A percentile compares a stretch with the other conserved stretches of the same genome.
phyloP scores from a whole-genome alignment of 2,888 invertebrate genomes.

The Agrochola litura region DNA sequence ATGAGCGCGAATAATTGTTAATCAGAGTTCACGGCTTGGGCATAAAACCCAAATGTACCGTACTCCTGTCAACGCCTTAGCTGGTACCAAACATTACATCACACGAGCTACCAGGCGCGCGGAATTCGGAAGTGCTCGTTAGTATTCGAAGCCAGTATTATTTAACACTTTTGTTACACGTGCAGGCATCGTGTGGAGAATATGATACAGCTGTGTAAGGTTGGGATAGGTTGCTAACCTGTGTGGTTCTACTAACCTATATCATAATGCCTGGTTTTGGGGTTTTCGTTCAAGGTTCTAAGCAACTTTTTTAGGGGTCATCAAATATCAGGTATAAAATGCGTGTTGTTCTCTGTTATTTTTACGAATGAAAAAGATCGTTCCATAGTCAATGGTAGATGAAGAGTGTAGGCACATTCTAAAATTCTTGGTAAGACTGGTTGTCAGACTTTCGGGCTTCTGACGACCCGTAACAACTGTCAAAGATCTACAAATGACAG shows the following conservation, averaged over 20 bases:
- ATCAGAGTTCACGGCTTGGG: neutral
- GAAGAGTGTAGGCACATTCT: neutral
- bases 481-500: too few relatives aligned
- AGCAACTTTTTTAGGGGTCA: neutral
- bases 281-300: neutral
- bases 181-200: conserved; percentile 42
- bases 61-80: neutral
- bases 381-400: neutral
- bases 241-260: conserved; percentile 21
- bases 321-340: neutral
- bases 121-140: conserved; percentile 57
- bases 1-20: neutral
- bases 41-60: neutral
- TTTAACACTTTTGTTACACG: conserved; percentile 58
- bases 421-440: too few relatives aligned
- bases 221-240: conserved; percentile 38
- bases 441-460: too few relatives aligned
- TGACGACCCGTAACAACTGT: too few relatives aligned
- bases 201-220: conserved; percentile 40
- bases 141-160: conserved; percentile 50
- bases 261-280: neutral
- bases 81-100: conserved; percentile 44
- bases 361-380: too few relatives aligned
- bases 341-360: neutral
- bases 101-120: conserved; percentile 47